A percentile compares a stretch with the other conserved stretches of the same genome.
Evolutionary conservation across 2,113 vertebrate species (phyloP).

Genomic region (Thryonomys swinderianus): DNA sequence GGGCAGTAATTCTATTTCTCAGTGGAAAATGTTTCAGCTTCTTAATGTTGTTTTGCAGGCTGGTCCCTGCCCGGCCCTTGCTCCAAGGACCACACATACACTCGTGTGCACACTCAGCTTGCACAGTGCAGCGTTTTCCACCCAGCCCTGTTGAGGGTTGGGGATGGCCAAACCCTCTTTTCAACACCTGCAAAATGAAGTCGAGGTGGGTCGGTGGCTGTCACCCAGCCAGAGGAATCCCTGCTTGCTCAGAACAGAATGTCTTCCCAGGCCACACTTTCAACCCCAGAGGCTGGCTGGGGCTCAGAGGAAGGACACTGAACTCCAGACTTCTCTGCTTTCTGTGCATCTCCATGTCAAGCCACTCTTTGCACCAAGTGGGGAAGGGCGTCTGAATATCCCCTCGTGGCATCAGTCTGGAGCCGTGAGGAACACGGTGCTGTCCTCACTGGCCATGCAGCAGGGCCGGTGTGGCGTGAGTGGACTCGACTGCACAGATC

Average conservation of each 20-base stretch:
- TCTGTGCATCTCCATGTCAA: conserved; percentile 52
- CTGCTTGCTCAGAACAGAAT: conserved; percentile 28
- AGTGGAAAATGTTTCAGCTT: conserved; percentile 77
- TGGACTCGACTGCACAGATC: not conserved
- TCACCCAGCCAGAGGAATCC: conserved; percentile 65
- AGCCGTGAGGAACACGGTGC: not conserved
- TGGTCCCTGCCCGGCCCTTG: conserved; percentile 64
- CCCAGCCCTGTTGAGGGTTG: conserved; percentile 63
- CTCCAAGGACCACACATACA: conserved; percentile 79
- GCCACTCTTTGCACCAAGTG: conserved; percentile 2
- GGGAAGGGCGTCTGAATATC: not conserved
- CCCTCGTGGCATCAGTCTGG: not conserved
- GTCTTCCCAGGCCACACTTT: not conserved
- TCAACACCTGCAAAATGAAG: conserved; percentile 72
- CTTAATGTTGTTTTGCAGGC: conserved; percentile 77
- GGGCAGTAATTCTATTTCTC: conserved; percentile 77
- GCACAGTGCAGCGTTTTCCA: conserved; percentile 31
- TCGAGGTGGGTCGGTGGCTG: conserved; percentile 63
- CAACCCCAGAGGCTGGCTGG: conserved; percentile 67
- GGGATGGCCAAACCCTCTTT: conserved; percentile 50
- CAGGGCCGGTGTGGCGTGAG: not conserved
- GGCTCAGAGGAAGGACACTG: conserved; percentile 48
- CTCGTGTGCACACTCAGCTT: conserved; percentile 38
- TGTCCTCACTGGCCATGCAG: not conserved
- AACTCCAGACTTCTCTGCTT: conserved; percentile 21